Conservation (phyloP, 1,140 invertebrate species). For the Aphaenogaster rudis region DNA sequence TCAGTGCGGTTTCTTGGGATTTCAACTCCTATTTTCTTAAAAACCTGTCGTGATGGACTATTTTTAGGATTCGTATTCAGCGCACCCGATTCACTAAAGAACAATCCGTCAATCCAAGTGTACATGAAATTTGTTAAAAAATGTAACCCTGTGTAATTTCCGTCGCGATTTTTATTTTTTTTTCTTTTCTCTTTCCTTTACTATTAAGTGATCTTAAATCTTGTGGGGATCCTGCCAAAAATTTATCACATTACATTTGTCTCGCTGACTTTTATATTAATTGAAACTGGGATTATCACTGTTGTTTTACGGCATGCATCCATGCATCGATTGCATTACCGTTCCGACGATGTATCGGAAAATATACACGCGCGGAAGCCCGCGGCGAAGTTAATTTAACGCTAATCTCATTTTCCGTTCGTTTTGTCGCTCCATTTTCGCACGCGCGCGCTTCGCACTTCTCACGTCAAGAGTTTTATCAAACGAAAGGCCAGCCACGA, state of each 20-base stretch:
- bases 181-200: too few species aligned
- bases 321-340: background rate
- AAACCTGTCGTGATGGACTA: too few species aligned
- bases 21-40: too few species aligned
- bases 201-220: background rate
- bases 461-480: constrained; percentile 18
- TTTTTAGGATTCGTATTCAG: too few species aligned
- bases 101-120: too few species aligned
- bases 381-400: constrained; percentile 15
- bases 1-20: too few species aligned
- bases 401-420: constrained; percentile 27
- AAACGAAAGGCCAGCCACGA: constrained; percentile 37
- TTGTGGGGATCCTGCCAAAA: background rate
- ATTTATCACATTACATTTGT: background rate
- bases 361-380: constrained; percentile 16
- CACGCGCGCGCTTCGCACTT: background rate
- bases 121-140: too few species aligned
- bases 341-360: background rate
- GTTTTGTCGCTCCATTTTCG: constrained; percentile 29
- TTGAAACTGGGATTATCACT: background rate
- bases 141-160: too few species aligned
- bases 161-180: too few species aligned
- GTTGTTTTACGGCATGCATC: background rate
- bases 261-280: background rate
- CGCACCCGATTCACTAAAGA: too few species aligned